Percentiles rank a stretch among this genome's conserved stretches.
phyloP scores from a whole-genome alignment of 2,888 invertebrate species.

The Zootermopsis nevadensis region DNA sequence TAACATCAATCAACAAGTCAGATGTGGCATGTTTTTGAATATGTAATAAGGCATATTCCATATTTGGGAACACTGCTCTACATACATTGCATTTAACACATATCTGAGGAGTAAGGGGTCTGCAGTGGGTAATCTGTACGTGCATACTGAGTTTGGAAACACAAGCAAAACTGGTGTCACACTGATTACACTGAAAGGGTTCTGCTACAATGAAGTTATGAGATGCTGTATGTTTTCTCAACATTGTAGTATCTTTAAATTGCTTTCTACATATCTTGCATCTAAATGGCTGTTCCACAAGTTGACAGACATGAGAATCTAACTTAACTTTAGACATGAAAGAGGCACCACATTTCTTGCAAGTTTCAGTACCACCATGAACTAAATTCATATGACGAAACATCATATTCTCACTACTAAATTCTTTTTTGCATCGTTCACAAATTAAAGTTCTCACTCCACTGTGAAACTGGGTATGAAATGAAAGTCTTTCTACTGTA shows the following conservation, averaged over 20 bases:
- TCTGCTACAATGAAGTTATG: constrained; percentile 18
- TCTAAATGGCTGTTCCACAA: not conserved
- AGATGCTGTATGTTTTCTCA: constrained; percentile 18
- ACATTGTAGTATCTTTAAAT: not conserved
- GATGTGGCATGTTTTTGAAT: constrained; percentile 4
- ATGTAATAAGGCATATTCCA: constrained; percentile 22
- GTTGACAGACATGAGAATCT: not conserved
- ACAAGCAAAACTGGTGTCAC: constrained; percentile 18
- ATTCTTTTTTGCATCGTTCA: constrained; percentile 13
- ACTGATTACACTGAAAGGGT: constrained; percentile 26
- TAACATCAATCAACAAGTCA: not conserved
- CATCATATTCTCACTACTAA: not conserved
- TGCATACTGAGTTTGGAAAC: constrained; percentile 13
- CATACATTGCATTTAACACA: constrained; percentile 32
- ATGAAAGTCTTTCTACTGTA: constrained; percentile 16
- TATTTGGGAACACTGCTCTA: constrained; percentile 21
- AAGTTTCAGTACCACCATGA: constrained; percentile 21
- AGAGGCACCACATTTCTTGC: constrained; percentile 14
- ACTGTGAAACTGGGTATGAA: constrained; percentile 25
- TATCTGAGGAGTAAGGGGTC: not conserved
- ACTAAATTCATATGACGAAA: constrained; percentile 29
- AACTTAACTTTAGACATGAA: constrained; percentile 3
- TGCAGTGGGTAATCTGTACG: not conserved
- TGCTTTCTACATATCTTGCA: constrained; percentile 26
- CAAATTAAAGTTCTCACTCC: constrained; percentile 1